A percentile compares a stretch with the other conserved stretches of the same genome.
Evolutionary conservation across 2,888 invertebrate species (phyloP).

Genomic region (Gastrophysa polygoni): DNA sequence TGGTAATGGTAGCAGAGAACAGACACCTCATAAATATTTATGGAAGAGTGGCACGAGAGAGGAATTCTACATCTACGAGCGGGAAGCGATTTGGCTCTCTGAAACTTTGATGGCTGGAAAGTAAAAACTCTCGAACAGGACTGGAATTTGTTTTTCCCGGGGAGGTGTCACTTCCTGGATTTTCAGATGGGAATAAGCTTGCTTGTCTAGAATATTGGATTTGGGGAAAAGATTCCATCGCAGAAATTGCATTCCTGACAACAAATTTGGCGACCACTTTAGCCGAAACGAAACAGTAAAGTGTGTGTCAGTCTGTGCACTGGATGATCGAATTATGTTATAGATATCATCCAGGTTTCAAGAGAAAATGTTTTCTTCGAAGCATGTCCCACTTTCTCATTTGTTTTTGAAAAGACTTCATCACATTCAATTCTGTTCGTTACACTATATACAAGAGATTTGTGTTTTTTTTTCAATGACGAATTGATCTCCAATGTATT

Average conservation of each 20-base stretch:
- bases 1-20: neutral
- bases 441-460: too few species aligned
- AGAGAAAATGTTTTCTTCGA: too few species aligned
- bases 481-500: too few species aligned
- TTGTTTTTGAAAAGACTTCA: too few species aligned
- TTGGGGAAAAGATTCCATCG: neutral
- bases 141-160: neutral
- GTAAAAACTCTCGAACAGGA: slow-evolving; percentile 1
- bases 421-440: too few species aligned
- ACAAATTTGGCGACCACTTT: neutral
- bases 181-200: neutral
- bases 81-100: neutral
- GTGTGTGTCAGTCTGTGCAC: neutral
- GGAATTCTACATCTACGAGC: neutral
- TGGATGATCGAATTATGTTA: too few species aligned
- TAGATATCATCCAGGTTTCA: too few species aligned
- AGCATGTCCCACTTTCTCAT: too few species aligned
- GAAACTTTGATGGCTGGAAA: slow-evolving; percentile 9
- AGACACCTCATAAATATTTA: slow-evolving; percentile 15
- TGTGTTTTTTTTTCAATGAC: too few species aligned
- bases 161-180: neutral
- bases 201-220: neutral
- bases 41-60: slow-evolving; percentile 7
- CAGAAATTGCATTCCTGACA: neutral
- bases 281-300: neutral